Evolutionary conservation across 2,113 vertebrate species (phyloP), one percentile per base, ranked within the genome.

Genomic region (Macrotis lagotis): DNA sequence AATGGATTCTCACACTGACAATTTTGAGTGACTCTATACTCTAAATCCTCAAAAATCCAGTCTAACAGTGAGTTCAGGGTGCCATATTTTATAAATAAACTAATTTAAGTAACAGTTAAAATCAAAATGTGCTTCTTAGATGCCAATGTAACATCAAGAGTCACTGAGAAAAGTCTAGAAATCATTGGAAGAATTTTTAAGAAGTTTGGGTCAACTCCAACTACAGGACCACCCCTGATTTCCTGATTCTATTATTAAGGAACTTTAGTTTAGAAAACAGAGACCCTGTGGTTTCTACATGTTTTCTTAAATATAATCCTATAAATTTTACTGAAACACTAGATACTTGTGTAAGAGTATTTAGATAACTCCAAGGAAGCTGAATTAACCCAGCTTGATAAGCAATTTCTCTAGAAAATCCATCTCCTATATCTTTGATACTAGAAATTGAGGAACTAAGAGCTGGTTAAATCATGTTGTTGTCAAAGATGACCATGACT

Each of bases 281-380:
- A 66, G 55, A 10, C 12, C 12, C 31, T 66, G 31, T n/a, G 59
- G 5, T 66, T 66, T 66, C 31, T 66, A 66, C 11, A 66, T 66
- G 14, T 66, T 66, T 66, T 66, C 59, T 66, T 66, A 66, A 66
- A 37, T 37, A 66, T 66, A 66, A 66, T 37, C 6, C 10, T n/a
- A 53, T 92, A n/a, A 26, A 14, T 44, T 74, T 91, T 51, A 50
- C 59, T 22, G n/a, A 25, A 52, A 47, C 90, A 92, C 88, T 90
- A 91, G 93, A 89, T 95, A 28, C 91, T 93, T 48, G 53, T 31
- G 55, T 93, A 89, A 95, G n/a, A 51, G 91, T 91, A 51, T 44
- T 5, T 10, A 22, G 26, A 92, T 51, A 44, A 74, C 88, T 59
- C 92, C 51, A 90, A 10, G 1, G 66, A 22, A 53, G 14, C 50